phyloP scores from a whole-genome alignment of 2,797 vertebrate species.

The Xyrichtys novacula region DNA sequence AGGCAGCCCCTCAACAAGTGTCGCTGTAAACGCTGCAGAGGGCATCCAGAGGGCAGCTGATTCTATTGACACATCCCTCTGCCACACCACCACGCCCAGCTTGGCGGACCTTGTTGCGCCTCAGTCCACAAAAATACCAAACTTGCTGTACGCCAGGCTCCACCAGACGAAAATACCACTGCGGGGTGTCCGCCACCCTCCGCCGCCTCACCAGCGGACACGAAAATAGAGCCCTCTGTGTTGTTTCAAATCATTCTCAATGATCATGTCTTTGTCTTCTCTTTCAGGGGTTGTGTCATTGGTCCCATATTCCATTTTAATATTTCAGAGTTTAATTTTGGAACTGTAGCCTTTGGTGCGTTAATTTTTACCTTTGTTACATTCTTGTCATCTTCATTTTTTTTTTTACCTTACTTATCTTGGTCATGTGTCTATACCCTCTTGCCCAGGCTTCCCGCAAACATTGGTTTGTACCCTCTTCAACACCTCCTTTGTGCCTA shows the following conservation, averaged over 20 bases:
- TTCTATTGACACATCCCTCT: too few species aligned
- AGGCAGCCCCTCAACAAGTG: too few species aligned
- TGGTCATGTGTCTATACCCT: background rate
- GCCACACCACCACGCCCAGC: too few species aligned
- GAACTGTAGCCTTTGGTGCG: constrained; percentile 91
- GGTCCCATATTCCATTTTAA: constrained; percentile 89
- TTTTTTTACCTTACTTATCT: background rate
- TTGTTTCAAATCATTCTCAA: constrained; percentile 4
- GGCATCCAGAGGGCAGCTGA: too few species aligned
- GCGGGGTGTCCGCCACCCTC: too few species aligned
- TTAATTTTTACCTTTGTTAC: background rate
- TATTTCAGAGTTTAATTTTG: constrained; percentile 86
- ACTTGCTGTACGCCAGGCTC: too few species aligned
- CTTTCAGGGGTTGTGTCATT: constrained; percentile 88
- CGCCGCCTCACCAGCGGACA: too few species aligned
- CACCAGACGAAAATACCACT: too few species aligned
- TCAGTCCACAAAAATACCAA: too few species aligned
- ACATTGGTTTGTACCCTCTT: constrained; percentile 83
- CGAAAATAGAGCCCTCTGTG: too few species aligned
- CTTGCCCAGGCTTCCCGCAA: constrained; percentile 86
- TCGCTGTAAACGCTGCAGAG: too few species aligned
- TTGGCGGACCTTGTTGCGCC: too few species aligned
- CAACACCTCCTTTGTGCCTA: constrained; percentile 87
- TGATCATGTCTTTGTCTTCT: constrained; percentile 9
- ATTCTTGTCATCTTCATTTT: background rate